Percentiles rank a stretch among this genome's conserved stretches.
These are phyloP conservation scores for Loxodonta africana DNA, from an alignment of 2,113 vertebrate species.

Conservation along the genomic window DNA sequence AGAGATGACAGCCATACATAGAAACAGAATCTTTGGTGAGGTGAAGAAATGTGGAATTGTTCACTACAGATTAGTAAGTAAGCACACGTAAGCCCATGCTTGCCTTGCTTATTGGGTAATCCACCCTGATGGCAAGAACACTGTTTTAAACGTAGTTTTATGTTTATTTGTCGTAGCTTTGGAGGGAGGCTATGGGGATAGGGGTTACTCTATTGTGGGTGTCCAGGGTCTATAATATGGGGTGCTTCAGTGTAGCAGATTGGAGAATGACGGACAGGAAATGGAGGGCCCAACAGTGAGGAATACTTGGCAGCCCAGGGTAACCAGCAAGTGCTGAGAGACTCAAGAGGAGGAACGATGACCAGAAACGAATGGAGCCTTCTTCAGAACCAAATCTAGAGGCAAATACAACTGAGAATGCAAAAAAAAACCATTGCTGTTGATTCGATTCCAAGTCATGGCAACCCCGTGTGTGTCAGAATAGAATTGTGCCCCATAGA, in stretches of 20 bases:
- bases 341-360: not conserved
- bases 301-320: not conserved
- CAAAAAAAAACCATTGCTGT: no score
- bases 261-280: not conserved
- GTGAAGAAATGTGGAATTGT: no score
- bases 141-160: not conserved
- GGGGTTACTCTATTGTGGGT: not conserved
- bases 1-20: no score
- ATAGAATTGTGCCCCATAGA: no score
- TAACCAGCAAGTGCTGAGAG: not conserved
- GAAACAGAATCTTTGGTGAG: no score
- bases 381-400: constrained; percentile 1
- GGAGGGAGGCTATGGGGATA: not conserved
- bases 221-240: not conserved
- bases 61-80: no score
- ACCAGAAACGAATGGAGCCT: not conserved
- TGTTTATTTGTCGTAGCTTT: not conserved
- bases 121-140: not conserved
- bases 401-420: not conserved
- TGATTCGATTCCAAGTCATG: no score
- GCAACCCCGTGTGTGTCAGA: no score
- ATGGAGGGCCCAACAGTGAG: not conserved
- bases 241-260: not conserved
- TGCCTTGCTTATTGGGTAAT: no score
- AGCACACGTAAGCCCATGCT: no score